Conservation (phyloP, 1,140 invertebrate genomes). For the Latrodectus geometricus region DNA sequence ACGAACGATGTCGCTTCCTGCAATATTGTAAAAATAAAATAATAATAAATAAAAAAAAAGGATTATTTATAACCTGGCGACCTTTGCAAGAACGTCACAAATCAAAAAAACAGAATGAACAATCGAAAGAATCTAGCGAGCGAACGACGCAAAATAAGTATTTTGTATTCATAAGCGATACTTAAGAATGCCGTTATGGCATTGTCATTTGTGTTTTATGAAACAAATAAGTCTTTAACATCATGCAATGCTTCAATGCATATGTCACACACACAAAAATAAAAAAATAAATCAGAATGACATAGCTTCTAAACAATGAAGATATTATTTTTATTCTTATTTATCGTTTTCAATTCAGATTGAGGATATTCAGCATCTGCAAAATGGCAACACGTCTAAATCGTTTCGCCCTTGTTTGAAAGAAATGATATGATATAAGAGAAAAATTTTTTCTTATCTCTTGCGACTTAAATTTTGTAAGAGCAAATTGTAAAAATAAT, state of each 20-base stretch:
- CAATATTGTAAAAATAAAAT: no score
- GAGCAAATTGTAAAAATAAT: no score
- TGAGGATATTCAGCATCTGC: background rate
- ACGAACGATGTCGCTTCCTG: no score
- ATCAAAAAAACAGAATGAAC: constrained; percentile 51
- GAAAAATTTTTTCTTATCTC: background rate
- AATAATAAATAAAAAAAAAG: background rate
- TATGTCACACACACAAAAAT: constrained; percentile 28
- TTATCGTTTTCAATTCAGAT: background rate
- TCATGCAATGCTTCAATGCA: constrained; percentile 39
- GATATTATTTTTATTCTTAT: constrained; percentile 10
- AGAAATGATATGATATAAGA: background rate
- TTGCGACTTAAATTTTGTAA: no score
- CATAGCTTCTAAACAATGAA: constrained; percentile 29
- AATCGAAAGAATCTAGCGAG: constrained; percentile 29
- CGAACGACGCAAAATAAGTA: constrained; percentile 39
- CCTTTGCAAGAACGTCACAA: constrained; percentile 35
- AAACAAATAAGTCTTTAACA: constrained; percentile 51
- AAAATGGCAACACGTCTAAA: constrained; percentile 18
- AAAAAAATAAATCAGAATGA: constrained; percentile 54
- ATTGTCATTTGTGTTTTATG: constrained; percentile 60
- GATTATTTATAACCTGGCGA: constrained; percentile 45
- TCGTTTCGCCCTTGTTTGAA: constrained; percentile 40
- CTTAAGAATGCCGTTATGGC: constrained; percentile 43
- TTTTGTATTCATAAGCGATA: constrained; percentile 61